phyloP scores from a whole-genome alignment of 1,140 invertebrate genomes.

The roundworm (Caenorhabditis elegans) region DNA sequence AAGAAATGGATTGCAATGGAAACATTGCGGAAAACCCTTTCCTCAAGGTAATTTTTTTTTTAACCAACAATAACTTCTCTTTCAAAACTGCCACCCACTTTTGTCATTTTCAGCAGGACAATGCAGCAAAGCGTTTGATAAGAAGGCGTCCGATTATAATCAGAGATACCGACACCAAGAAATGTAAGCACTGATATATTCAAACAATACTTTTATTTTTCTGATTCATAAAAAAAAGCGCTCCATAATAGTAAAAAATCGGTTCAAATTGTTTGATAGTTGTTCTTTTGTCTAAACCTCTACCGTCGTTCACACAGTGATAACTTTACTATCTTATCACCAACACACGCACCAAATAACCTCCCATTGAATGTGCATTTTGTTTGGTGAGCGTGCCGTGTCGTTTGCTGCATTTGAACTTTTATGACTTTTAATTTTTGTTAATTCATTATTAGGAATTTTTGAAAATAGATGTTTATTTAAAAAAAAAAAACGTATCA shows the following conservation, averaged over 20 bases:
- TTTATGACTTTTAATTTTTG: background rate
- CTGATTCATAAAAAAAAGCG: no score
- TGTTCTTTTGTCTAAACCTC: background rate
- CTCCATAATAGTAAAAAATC: no score
- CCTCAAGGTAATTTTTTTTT: background rate
- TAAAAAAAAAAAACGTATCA: background rate
- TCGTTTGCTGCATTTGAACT: background rate
- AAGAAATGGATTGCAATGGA: background rate
- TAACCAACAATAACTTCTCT: background rate
- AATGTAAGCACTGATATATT: background rate
- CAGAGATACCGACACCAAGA: conserved; percentile 4
- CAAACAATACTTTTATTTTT: no score
- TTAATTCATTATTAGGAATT: background rate
- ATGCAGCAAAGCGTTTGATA: background rate
- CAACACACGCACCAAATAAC: conserved; percentile 21
- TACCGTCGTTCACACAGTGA: background rate
- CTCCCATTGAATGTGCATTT: conserved; percentile 17
- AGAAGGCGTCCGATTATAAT: background rate
- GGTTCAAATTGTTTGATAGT: background rate
- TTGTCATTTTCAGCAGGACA: conserved; percentile 6
- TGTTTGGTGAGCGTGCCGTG: background rate
- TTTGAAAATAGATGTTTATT: background rate
- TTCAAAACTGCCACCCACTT: background rate
- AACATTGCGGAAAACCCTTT: conserved; percentile 1
- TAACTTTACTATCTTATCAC: conserved; percentile 3